These are phyloP conservation scores for Anthopleura sola DNA, from an alignment of 64 coral and sea anemone genomes.

Conservation along the genomic window DNA sequence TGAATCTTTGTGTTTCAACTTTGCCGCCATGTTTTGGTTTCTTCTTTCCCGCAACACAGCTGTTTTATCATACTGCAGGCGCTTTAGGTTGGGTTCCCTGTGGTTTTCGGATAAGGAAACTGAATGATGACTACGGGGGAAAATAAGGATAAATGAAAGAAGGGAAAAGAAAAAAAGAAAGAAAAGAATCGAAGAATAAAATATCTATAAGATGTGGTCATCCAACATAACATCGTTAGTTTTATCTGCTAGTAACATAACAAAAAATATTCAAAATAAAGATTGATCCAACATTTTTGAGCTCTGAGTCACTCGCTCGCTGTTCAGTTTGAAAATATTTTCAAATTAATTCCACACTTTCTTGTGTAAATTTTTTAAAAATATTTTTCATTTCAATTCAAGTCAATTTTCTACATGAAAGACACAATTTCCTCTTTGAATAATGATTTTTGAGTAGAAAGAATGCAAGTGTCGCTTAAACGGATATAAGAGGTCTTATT, in stretches of 20 bases:
- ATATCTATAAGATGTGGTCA: too few species aligned
- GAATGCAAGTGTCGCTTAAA: neutral
- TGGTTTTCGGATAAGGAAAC: neutral
- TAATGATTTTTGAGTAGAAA: too few species aligned
- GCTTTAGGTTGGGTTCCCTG: neutral
- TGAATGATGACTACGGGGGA: neutral
- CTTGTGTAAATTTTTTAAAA: too few species aligned
- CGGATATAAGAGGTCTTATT: neutral
- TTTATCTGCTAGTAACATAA: too few species aligned
- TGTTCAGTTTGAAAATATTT: too few species aligned
- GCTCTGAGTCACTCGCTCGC: too few species aligned
- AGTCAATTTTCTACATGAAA: neutral
- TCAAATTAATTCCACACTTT: too few species aligned
- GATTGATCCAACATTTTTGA: too few species aligned
- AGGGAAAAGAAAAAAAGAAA: too few species aligned
- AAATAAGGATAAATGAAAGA: neutral
- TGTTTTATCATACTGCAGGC: neutral
- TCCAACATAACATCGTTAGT: too few species aligned
- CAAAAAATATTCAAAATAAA: too few species aligned
- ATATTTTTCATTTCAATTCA: neutral
- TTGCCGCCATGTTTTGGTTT: slow-evolving; percentile 34
- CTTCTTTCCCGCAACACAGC: neutral
- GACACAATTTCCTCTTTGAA: neutral
- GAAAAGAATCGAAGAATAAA: too few species aligned
- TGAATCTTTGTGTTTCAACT: slow-evolving; percentile 10